Conservation (phyloP, 2,888 invertebrate species). For the Eledona agricola region DNA sequence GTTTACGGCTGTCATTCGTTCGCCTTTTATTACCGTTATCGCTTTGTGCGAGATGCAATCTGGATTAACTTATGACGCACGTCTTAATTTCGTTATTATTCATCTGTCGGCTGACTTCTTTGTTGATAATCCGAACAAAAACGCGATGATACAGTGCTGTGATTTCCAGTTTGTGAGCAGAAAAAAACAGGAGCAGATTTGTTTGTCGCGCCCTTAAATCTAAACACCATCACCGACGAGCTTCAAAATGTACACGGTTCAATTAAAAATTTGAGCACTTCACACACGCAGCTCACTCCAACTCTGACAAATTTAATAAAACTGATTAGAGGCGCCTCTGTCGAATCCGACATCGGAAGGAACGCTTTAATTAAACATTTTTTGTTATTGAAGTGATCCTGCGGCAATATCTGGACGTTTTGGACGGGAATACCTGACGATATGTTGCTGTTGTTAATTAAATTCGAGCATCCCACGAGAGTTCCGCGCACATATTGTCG, state of each 20-base stretch:
- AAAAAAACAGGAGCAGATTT: too few relatives aligned
- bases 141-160: too few relatives aligned
- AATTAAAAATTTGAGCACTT: too few relatives aligned
- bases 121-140: too few relatives aligned
- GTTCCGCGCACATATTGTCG: slow-evolving; percentile 26
- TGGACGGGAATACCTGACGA: slow-evolving; percentile 28
- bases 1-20: slow-evolving; percentile 6
- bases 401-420: slow-evolving; percentile 30
- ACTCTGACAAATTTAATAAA: slow-evolving; percentile 23
- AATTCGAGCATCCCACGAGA: slow-evolving; percentile 45
- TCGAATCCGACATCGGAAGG: slow-evolving; percentile 21
- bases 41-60: slow-evolving; percentile 16
- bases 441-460: slow-evolving; percentile 49
- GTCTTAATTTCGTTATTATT: slow-evolving; percentile 14
- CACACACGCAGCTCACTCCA: background rate
- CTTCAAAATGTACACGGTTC: too few relatives aligned
- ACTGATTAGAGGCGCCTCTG: slow-evolving; percentile 18
- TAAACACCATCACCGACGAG: too few relatives aligned
- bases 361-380: slow-evolving; percentile 29
- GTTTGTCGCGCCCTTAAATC: too few relatives aligned
- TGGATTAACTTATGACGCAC: slow-evolving; percentile 9
- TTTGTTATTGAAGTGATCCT: slow-evolving; percentile 27
- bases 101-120: too few relatives aligned
- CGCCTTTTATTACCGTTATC: slow-evolving; percentile 8
- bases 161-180: too few relatives aligned